Conservation (phyloP, 1,140 invertebrate genomes). For the Frieseomelitta varia region DNA sequence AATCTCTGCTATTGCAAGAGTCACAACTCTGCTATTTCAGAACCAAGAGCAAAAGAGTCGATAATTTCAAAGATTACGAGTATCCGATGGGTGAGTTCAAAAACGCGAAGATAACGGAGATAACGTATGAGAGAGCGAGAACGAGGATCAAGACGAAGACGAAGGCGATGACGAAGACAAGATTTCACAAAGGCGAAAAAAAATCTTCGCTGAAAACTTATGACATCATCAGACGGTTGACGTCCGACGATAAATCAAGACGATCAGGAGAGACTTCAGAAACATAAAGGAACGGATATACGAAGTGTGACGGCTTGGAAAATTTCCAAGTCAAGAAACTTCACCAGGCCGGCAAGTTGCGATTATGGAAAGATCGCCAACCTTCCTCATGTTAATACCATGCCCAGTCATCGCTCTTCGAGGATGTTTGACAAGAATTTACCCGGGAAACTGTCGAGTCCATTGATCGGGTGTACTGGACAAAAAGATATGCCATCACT, state of each 20-base stretch:
- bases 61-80: conserved; percentile 54
- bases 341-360: conserved; percentile 6
- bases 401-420: background rate
- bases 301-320: conserved; percentile 69
- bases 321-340: conserved; percentile 65
- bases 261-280: conserved; percentile 67
- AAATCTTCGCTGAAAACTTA: conserved; percentile 71
- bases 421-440: conserved; percentile 21
- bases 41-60: conserved; percentile 8
- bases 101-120: conserved; percentile 57
- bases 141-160: conserved; percentile 60
- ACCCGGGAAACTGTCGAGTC: background rate
- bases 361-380: background rate
- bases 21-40: background rate
- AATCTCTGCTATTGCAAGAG: conserved; percentile 25
- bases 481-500: too few relatives aligned
- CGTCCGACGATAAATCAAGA: conserved; percentile 65
- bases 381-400: too few relatives aligned
- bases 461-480: conserved; percentile 17
- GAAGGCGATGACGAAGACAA: conserved; percentile 56
- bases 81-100: conserved; percentile 30
- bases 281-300: conserved; percentile 71
- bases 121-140: conserved; percentile 59
- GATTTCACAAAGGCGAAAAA: conserved; percentile 50
- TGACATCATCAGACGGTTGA: conserved; percentile 78